Base-by-base conservation (phyloP, 2,113 vertebrate genomes). In the Nycticryphes semicollaris region DNA sequence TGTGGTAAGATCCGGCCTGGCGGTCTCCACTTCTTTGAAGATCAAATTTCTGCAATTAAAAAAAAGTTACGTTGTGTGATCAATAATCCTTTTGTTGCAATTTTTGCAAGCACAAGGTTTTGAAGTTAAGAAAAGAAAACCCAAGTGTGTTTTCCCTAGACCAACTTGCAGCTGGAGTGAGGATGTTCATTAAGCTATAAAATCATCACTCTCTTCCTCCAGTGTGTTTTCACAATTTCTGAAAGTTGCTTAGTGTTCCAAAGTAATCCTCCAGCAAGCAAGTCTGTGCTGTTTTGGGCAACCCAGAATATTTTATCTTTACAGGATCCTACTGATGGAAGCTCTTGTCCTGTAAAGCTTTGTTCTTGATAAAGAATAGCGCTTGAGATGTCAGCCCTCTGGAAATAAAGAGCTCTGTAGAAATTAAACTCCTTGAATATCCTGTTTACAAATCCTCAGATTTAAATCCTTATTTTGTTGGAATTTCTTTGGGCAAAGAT, bases 371-470 rank as follows among this genome's bases (percentile, higher is more conserved):
- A 56, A 78, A 86, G 84, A 79, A 4, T 60, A 79, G 68, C 57
- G 37, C 73, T 81, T 63, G 56, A 57, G 57, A 57, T 75, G n/a
- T 31, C 62, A 93, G 33, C 77, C 41, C 60, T 79, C 83, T 92
- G 85, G 68, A 86, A 81, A 83, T 84, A 24, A 31, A 68, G 23
- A 73, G 22, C 33, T 93, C 43, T 84, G 56, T 41, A 94, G 80
- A 87, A 94, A 92, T 95, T 68, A 89, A 93, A 92, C 56, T 92
- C 60, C 21, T 50, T 78, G 85, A 92, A 89, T 80, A 92, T 87
- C 92, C 76, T 93, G 47, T 88, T 85, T 72, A 79, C 66, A 95
- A 82, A 91, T 69, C 53, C 54, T 79, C 53, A 48, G 37, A 66
- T 91, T 79, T 78, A 90, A 90, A 78, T 84, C 30, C 62, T 76